These are phyloP conservation scores for Gonatopus flavifemur DNA, from an alignment of 1,140 invertebrate genomes.

Conservation along the genomic window DNA sequence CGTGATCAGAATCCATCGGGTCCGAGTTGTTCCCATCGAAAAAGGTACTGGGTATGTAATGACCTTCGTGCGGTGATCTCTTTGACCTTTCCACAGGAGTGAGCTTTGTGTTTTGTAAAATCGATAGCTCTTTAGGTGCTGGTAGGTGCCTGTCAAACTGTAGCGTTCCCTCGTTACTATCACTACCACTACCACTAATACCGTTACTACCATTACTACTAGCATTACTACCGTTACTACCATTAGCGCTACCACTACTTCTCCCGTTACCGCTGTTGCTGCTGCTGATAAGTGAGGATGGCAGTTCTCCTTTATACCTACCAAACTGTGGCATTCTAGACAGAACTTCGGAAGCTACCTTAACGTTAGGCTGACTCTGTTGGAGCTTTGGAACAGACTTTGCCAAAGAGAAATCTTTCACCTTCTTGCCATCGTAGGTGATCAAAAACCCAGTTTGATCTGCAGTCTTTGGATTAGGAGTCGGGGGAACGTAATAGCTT, in stretches of 20 bases:
- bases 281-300: constrained; percentile 54
- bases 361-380: constrained; percentile 28
- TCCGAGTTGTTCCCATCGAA: constrained; percentile 1
- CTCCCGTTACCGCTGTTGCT: no score
- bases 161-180: no score
- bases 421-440: constrained; percentile 72
- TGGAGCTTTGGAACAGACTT: constrained; percentile 59
- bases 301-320: constrained; percentile 71
- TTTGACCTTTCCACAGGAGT: constrained; percentile 34
- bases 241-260: no score
- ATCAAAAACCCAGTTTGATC: constrained; percentile 60
- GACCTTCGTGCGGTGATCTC: constrained; percentile 39
- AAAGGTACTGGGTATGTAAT: constrained; percentile 18
- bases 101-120: constrained; percentile 22
- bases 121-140: background rate
- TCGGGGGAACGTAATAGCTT: constrained; percentile 69
- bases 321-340: constrained; percentile 70
- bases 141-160: no score
- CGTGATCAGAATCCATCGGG: constrained; percentile 6
- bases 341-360: constrained; percentile 58
- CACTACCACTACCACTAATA: no score
- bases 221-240: no score
- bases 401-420: constrained; percentile 66
- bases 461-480: constrained; percentile 1
- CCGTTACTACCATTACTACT: no score